phyloP scores from a whole-genome alignment of 2,797 vertebrate genomes.

The Macropus fuliginosus region DNA sequence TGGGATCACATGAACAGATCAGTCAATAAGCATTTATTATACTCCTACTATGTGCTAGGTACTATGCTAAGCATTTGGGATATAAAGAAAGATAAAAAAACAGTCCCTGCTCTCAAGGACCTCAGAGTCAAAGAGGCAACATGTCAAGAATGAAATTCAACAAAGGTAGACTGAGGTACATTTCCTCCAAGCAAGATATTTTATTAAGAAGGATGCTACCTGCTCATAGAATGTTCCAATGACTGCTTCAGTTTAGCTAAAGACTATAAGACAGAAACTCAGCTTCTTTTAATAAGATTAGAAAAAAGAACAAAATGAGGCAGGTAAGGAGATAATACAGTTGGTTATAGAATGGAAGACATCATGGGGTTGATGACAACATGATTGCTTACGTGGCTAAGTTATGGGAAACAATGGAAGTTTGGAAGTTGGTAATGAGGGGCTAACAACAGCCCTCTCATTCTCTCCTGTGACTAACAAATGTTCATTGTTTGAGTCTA shows the following conservation, averaged over 20 bases:
- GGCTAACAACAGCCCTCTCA: neutral
- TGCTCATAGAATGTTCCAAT: neutral
- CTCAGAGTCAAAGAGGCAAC: neutral
- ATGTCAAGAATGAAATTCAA: neutral
- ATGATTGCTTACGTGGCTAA: neutral
- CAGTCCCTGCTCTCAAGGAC: neutral
- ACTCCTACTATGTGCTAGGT: neutral
- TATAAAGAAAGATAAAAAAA: neutral
- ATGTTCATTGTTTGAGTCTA: neutral
- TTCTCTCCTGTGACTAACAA: neutral
- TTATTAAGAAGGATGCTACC: neutral
- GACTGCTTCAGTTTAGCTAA: neutral
- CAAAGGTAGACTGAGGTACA: neutral
- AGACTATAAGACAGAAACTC: neutral
- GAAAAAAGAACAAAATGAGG: neutral
- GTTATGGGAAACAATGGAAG: neutral
- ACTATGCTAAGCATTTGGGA: neutral
- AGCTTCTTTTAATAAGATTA: neutral
- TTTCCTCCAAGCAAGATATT: neutral
- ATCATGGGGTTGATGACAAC: neutral
- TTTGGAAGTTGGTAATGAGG: neutral
- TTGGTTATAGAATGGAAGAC: neutral
- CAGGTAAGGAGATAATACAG: neutral
- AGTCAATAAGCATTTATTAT: neutral
- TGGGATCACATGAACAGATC: neutral